phyloP scores from a whole-genome alignment of 1,140 invertebrate species.

The Lordiphosa clarofinis region DNA sequence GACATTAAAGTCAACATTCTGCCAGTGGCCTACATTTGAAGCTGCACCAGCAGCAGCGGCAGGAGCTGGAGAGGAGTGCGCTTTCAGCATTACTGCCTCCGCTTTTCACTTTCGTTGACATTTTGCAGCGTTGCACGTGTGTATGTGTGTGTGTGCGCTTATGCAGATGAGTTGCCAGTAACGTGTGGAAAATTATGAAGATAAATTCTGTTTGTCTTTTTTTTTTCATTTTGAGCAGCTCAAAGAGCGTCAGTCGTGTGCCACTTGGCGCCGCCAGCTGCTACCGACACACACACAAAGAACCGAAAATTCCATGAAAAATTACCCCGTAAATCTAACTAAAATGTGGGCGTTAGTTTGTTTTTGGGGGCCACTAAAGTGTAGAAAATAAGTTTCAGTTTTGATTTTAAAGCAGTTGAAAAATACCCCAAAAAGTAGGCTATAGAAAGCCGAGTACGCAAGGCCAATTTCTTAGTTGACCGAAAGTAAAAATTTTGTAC shows the following conservation, averaged over 20 bases:
- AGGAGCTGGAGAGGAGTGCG: slow-evolving; percentile 30
- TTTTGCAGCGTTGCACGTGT: slow-evolving; percentile 51
- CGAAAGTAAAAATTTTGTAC: no score
- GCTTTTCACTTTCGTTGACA: slow-evolving; percentile 71
- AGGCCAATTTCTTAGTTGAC: no score
- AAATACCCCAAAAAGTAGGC: not conserved
- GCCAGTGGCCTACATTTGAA: slow-evolving; percentile 64
- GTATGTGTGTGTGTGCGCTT: slow-evolving; percentile 24
- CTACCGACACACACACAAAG: slow-evolving; percentile 38
- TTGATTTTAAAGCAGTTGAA: not conserved
- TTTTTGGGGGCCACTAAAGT: slow-evolving; percentile 1
- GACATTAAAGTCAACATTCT: slow-evolving; percentile 76
- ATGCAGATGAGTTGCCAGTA: slow-evolving; percentile 71
- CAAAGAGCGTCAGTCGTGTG: slow-evolving; percentile 50
- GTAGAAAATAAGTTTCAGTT: not conserved
- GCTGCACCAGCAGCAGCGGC: not conserved
- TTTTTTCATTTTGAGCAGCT: slow-evolving; percentile 32
- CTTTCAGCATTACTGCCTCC: slow-evolving; percentile 57
- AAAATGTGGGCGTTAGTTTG: slow-evolving; percentile 37
- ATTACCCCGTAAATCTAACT: slow-evolving; percentile 44
- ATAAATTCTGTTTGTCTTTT: slow-evolving; percentile 61
- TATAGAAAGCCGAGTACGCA: no score
- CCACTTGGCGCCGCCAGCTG: slow-evolving; percentile 50
- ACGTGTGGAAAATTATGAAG: slow-evolving; percentile 73
- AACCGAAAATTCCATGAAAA: slow-evolving; percentile 48